phyloP scores from a whole-genome alignment of 92 coral and sea anemone genomes.

The Porites lobata region DNA sequence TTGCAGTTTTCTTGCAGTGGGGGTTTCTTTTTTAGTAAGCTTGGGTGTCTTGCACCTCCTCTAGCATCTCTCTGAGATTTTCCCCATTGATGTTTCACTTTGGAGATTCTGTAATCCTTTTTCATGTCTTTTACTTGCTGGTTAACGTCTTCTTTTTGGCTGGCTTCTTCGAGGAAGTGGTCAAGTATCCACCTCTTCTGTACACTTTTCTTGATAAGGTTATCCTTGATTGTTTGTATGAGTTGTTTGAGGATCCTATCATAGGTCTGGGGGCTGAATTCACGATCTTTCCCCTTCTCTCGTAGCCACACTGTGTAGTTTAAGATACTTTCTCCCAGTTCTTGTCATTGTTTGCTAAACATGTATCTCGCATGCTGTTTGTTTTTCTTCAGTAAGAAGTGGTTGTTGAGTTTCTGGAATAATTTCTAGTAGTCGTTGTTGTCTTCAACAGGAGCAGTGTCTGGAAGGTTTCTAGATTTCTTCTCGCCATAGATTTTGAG shows the following conservation, averaged over 20 bases:
- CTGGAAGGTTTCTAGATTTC: slow-evolving; percentile 83
- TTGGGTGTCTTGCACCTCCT: not conserved
- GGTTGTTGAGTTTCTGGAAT: slow-evolving; percentile 58
- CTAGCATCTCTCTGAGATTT: not conserved
- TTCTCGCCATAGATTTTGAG: slow-evolving; percentile 69
- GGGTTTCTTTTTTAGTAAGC: no score
- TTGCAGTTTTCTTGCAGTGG: no score
- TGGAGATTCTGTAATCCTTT: slow-evolving; percentile 11
- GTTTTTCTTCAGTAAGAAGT: slow-evolving; percentile 73
- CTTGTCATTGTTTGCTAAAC: slow-evolving; percentile 65
- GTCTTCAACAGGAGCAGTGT: slow-evolving; percentile 48
- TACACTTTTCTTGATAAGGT: slow-evolving; percentile 66
- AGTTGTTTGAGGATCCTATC: slow-evolving; percentile 75
- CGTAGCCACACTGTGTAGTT: slow-evolving; percentile 66
- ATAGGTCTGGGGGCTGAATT: slow-evolving; percentile 59
- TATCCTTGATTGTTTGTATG: slow-evolving; percentile 72
- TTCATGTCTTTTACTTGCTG: slow-evolving; percentile 79
- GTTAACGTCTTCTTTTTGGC: slow-evolving; percentile 61
- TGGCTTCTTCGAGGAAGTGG: slow-evolving; percentile 63
- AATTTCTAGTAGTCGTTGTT: slow-evolving; percentile 72
- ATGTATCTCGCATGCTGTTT: slow-evolving; percentile 81
- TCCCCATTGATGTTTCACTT: not conserved
- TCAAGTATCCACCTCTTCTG: slow-evolving; percentile 67
- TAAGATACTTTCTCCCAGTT: slow-evolving; percentile 54
- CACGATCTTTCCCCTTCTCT: slow-evolving; percentile 70